Percentiles rank a stretch among this genome's conserved stretches.
phyloP scores from a whole-genome alignment of 2,113 vertebrate genomes.

The Pomatostomus ruficeps region DNA sequence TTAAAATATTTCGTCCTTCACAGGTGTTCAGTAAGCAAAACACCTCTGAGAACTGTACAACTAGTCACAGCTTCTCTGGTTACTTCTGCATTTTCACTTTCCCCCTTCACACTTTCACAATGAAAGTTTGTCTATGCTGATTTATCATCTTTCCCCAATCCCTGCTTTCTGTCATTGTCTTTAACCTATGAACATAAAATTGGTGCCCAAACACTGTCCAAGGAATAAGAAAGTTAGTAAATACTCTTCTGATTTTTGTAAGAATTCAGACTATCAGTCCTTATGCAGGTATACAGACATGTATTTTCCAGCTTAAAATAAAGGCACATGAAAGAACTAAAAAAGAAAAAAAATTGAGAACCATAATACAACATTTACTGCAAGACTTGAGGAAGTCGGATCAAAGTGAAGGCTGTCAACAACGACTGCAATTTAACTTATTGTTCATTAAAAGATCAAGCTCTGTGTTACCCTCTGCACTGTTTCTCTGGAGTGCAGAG shows the following conservation, averaged over 20 bases:
- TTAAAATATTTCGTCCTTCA: not conserved
- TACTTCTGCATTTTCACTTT: not conserved
- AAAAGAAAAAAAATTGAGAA: not conserved
- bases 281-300: not conserved
- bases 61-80: not conserved
- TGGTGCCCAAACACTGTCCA: not conserved
- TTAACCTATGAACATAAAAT: not conserved
- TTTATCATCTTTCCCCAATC: not conserved
- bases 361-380: not conserved
- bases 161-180: not conserved
- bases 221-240: not conserved
- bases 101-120: accelerated
- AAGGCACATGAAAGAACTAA: not conserved
- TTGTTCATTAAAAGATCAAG: not conserved
- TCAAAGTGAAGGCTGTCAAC: accelerated
- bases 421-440: not conserved
- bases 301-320: not conserved
- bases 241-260: not conserved
- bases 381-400: not conserved
- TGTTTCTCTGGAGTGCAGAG: not conserved
- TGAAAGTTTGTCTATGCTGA: not conserved
- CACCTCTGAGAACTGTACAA: not conserved
- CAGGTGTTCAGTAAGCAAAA: not conserved
- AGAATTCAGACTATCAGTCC: not conserved
- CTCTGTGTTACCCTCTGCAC: accelerated